These are phyloP conservation scores for Heliothis virescens DNA, from an alignment of 1,140 invertebrate species.

Conservation along the genomic window DNA sequence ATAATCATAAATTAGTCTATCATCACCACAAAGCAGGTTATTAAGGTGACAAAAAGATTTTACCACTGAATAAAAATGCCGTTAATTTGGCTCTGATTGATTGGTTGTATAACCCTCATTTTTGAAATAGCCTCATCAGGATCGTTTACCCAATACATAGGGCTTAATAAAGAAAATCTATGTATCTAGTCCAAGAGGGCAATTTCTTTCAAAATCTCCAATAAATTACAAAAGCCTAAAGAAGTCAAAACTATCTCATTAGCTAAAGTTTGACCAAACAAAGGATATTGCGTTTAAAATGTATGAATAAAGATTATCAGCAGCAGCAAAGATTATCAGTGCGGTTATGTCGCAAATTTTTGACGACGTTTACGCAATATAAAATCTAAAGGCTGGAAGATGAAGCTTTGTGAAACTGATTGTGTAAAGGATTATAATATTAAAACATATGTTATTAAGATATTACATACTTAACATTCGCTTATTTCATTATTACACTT, in stretches of 20 bases:
- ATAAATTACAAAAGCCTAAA: neutral
- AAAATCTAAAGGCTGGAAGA: constrained; percentile 4
- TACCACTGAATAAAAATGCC: no score
- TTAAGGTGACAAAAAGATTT: no score
- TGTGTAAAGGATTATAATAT: constrained; percentile 10
- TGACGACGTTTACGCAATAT: constrained; percentile 9
- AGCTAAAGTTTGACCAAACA: constrained; percentile 1
- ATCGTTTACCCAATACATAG: no score
- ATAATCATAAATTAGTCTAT: no score
- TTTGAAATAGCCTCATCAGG: no score
- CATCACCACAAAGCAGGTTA: no score
- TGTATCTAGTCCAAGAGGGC: no score
- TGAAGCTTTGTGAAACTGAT: neutral
- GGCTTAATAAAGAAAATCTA: no score
- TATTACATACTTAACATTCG: neutral
- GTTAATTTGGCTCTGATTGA: no score
- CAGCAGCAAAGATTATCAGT: no score
- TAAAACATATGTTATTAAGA: constrained; percentile 19
- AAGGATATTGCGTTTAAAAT: constrained; percentile 15
- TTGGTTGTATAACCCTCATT: no score
- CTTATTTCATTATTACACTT: neutral
- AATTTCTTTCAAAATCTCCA: neutral
- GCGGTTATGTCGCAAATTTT: neutral
- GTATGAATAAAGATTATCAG: constrained; percentile 27
- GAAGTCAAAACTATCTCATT: neutral